Evolutionary conservation across 1,140 invertebrate genomes (phyloP), one percentile per base, ranked within the genome.

Genomic region (Drosophila insularis): DNA sequence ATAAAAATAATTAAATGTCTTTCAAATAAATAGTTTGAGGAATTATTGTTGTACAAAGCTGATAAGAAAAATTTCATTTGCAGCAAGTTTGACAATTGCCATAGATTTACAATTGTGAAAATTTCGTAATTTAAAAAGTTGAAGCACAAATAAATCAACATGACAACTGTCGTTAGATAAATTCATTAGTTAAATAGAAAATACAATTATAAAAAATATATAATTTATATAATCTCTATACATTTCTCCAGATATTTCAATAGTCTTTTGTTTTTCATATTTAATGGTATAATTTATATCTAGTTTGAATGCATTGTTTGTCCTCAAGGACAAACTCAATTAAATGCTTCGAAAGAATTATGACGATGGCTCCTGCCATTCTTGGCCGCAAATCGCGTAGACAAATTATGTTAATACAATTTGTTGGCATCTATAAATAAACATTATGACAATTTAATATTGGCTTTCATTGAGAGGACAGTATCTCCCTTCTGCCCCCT

Each of bases 381-480:
- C 43, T 50, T 11, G 11, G 10, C 17, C 43, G 19, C 58, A 74
- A 72, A 68, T 68, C 54, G 64, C 62, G 62, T 63, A 72, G 53
- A 67, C 74, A 75, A 85, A 78, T 85, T 85, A 86, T 85, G 82
- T 63, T 81, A 85, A 85, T 85, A 82, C 81, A 81, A 86, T 84
- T 75, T 60, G 63, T 54, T 80, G 59, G 59, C 43, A 61, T 63
- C 74, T 76, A 87, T 82, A 87, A 87, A 81, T 86, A 87, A 72
- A 82, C 71, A 71, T 87, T 86, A 87, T 87, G 81, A 81, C 81
- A 82, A 87, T 86, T 86, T 87, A 69, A 87, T 86, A 87, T 86
- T 86, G 81, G 81, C 71, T 70, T 64, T 76, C 46, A 77, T 68
- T 68, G 61, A 76, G 53, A 68, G 72, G 27, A 6, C 61, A 61